Conservation (phyloP, 2,888 invertebrate genomes). For the Oxyteleia sp. region DNA sequence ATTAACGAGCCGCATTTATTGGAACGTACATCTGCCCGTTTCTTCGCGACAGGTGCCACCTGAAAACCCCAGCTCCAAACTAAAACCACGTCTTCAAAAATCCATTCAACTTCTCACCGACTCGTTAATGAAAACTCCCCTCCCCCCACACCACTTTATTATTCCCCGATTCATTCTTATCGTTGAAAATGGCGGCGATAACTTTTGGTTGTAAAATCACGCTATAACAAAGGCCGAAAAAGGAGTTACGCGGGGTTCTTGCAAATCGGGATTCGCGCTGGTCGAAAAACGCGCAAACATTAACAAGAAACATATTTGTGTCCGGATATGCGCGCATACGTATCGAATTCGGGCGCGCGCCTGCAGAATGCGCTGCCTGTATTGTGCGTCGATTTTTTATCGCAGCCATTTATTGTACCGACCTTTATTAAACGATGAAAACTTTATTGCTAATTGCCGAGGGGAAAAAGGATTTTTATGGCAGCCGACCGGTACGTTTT, state of each 20-base stretch:
- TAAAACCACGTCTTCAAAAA: too few relatives aligned
- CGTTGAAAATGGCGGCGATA: slow-evolving; percentile 4
- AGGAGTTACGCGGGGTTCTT: slow-evolving; percentile 62
- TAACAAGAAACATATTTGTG: slow-evolving; percentile 63
- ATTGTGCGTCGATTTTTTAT: slow-evolving; percentile 84
- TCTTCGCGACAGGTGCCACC: slow-evolving; percentile 46
- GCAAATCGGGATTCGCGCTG: slow-evolving; percentile 45
- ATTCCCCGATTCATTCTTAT: too few relatives aligned
- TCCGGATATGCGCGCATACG: slow-evolving; percentile 57
- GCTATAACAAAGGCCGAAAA: slow-evolving; percentile 38
- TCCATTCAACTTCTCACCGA: too few relatives aligned
- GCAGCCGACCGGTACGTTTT: slow-evolving; percentile 82
- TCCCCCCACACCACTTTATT: too few relatives aligned
- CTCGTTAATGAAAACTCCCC: too few relatives aligned
- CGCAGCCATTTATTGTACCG: slow-evolving; percentile 83
- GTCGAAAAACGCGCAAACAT: slow-evolving; percentile 38
- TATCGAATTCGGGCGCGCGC: slow-evolving; percentile 41
- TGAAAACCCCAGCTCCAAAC: too few relatives aligned
- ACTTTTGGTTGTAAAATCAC: slow-evolving; percentile 29
- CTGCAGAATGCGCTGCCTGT: slow-evolving; percentile 70
- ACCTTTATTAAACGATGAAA: slow-evolving; percentile 86
- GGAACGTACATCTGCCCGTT: slow-evolving; percentile 28
- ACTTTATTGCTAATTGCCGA: slow-evolving; percentile 85
- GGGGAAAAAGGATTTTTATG: slow-evolving; percentile 83
- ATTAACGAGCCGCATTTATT: slow-evolving; percentile 45